phyloP scores from a whole-genome alignment of 2,888 invertebrate species.

The Amblyjoppa proteus region DNA sequence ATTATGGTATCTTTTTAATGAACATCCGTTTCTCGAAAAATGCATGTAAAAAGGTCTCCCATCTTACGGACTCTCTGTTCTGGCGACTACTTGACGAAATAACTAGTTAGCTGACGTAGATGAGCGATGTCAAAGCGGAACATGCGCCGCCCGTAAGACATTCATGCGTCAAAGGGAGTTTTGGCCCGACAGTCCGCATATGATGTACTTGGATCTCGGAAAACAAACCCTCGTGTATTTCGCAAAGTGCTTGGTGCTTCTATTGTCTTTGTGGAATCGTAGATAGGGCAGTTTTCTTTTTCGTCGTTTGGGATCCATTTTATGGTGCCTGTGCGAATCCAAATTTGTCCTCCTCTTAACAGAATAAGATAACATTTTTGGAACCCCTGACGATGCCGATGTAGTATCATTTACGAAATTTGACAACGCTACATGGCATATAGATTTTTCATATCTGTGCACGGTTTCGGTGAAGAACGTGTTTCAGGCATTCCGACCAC shows the following conservation, averaged over 20 bases:
- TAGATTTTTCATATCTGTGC: neutral
- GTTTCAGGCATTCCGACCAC: conserved; percentile 68
- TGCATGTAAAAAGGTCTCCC: neutral
- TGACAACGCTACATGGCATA: neutral
- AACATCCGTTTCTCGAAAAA: neutral
- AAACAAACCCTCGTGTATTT: conserved; percentile 8
- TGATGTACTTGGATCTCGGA: neutral
- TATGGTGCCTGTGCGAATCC: neutral
- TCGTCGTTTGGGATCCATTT: neutral
- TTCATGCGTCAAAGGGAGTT: neutral
- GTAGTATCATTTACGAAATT: neutral
- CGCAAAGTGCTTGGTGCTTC: conserved; percentile 1
- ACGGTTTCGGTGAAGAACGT: conserved; percentile 3
- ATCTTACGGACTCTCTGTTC: neutral
- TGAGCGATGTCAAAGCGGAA: neutral
- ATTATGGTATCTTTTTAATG: neutral
- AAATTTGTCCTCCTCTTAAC: neutral
- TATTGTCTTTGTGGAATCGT: conserved; percentile 21
- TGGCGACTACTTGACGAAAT: neutral
- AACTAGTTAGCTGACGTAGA: neutral
- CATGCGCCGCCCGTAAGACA: neutral
- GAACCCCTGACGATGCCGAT: neutral
- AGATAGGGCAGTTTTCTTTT: neutral
- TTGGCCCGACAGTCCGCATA: neutral
- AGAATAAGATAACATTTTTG: neutral